phyloP scores from a whole-genome alignment of 2,797 vertebrate genomes.

The Syngnathus rostellatus region DNA sequence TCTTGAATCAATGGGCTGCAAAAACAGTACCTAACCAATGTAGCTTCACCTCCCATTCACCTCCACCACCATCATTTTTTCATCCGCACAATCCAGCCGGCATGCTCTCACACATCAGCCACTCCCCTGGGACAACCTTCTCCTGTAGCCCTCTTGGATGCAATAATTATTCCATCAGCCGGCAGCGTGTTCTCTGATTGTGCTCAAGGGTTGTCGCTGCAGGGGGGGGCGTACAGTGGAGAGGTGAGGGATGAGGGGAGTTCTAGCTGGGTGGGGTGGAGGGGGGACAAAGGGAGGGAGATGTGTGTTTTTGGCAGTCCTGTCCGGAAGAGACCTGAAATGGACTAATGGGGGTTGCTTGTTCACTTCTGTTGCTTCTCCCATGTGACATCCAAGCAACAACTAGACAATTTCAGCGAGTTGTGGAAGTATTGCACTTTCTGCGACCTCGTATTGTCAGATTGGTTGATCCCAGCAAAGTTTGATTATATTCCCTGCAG shows the following conservation, averaged over 20 bases:
- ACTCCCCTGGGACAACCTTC: slow-evolving; percentile 72
- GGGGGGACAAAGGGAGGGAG: slow-evolving; percentile 23
- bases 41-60: slow-evolving; percentile 52
- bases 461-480: slow-evolving; percentile 44
- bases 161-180: slow-evolving; percentile 88
- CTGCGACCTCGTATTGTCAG: slow-evolving; percentile 56
- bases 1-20: slow-evolving; percentile 39
- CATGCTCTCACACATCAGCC: slow-evolving; percentile 61
- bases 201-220: slow-evolving; percentile 75
- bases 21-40: slow-evolving; percentile 3
- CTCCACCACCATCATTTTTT: slow-evolving; percentile 48
- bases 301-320: slow-evolving; percentile 43
- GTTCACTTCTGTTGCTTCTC: slow-evolving; percentile 17
- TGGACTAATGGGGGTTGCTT: slow-evolving; percentile 61
- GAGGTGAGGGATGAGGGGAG: slow-evolving; percentile 41
- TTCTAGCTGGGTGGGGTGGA: slow-evolving; percentile 9
- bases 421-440: slow-evolving; percentile 45
- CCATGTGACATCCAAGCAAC: slow-evolving; percentile 1
- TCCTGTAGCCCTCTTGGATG: slow-evolving; percentile 73
- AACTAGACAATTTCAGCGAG: slow-evolving; percentile 10
- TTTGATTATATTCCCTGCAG: slow-evolving; percentile 30
- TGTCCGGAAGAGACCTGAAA: slow-evolving; percentile 52
- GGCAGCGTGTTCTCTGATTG: slow-evolving; percentile 79
- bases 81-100: slow-evolving; percentile 52
- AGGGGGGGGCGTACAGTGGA: slow-evolving; percentile 68